Conservation (phyloP, 1,140 invertebrate species). For the Zaprionus nigranus region DNA sequence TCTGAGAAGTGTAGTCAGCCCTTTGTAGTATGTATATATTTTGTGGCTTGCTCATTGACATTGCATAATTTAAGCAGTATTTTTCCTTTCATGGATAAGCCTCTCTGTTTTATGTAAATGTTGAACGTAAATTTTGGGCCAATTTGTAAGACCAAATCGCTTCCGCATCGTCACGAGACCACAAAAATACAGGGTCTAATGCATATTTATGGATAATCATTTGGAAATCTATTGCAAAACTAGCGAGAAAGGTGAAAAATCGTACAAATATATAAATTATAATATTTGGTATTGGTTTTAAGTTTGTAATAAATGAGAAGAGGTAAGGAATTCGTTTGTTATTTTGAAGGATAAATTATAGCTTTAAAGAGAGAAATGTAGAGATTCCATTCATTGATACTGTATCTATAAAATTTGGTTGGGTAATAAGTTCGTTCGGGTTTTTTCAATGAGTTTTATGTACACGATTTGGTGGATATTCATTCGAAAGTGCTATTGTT, state of each 20-base stretch:
- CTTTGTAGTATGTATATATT: slow-evolving; percentile 29
- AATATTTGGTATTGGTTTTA: not conserved
- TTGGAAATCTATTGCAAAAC: slow-evolving; percentile 45
- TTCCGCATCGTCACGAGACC: slow-evolving; percentile 42
- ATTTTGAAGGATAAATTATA: no score
- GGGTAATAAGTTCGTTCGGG: no score
- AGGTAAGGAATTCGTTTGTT: not conserved
- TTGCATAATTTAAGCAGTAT: slow-evolving; percentile 59
- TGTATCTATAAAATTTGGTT: no score
- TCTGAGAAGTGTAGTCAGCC: slow-evolving; percentile 57
- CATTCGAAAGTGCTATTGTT: no score
- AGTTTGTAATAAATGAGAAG: not conserved
- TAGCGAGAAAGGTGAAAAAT: slow-evolving; percentile 4
- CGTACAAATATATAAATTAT: not conserved
- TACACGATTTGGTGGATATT: no score
- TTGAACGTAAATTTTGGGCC: not conserved
- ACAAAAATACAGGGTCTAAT: slow-evolving; percentile 38
- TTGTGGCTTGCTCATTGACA: slow-evolving; percentile 47
- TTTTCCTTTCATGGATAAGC: slow-evolving; percentile 9
- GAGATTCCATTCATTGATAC: not conserved
- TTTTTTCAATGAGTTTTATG: no score
- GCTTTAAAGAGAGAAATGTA: not conserved
- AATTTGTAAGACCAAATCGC: slow-evolving; percentile 9
- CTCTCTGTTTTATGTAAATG: slow-evolving; percentile 20
- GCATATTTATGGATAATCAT: slow-evolving; percentile 51